A percentile compares a stretch with the other conserved stretches of the same genome.
Conservation (phyloP, 2,888 invertebrate species). For the Emmelina monodactyla region DNA sequence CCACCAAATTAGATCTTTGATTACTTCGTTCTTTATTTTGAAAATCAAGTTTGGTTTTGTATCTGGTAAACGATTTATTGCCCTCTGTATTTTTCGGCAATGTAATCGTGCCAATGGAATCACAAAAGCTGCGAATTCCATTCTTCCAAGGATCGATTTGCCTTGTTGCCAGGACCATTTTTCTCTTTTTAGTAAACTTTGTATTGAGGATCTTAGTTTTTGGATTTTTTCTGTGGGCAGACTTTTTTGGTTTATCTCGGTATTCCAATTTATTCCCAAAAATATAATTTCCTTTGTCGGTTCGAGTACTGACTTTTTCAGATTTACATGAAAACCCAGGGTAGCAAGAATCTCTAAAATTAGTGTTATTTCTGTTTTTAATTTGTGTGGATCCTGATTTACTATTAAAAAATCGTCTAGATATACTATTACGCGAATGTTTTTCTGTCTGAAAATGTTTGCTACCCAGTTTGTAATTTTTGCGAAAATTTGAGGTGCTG, state of each 20-base stretch:
- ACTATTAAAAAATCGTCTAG: not conserved
- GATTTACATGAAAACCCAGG: not conserved
- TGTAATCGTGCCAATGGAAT: conserved; percentile 9
- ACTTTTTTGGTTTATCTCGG: not conserved
- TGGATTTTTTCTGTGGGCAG: not conserved
- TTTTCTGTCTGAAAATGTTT: not conserved
- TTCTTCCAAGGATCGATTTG: not conserved
- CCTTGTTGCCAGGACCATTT: not conserved
- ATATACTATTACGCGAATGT: not conserved
- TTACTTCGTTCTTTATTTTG: too few species aligned
- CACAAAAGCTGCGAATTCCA: not conserved
- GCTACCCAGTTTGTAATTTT: not conserved
- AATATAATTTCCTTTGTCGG: not conserved
- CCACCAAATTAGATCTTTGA: not conserved
- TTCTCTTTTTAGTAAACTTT: not conserved
- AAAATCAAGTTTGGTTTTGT: too few species aligned
- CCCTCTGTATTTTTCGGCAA: conserved; percentile 10
- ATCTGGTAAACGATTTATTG: conserved; percentile 10
- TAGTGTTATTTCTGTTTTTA: not conserved
- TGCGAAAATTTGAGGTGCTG: not conserved
- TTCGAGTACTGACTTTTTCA: not conserved
- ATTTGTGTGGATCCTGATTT: not conserved
- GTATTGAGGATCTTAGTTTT: not conserved
- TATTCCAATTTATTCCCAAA: not conserved
- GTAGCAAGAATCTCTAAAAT: not conserved